Evolutionary conservation across 2,113 vertebrate species (phyloP).

Genomic region (Passer domesticus): DNA sequence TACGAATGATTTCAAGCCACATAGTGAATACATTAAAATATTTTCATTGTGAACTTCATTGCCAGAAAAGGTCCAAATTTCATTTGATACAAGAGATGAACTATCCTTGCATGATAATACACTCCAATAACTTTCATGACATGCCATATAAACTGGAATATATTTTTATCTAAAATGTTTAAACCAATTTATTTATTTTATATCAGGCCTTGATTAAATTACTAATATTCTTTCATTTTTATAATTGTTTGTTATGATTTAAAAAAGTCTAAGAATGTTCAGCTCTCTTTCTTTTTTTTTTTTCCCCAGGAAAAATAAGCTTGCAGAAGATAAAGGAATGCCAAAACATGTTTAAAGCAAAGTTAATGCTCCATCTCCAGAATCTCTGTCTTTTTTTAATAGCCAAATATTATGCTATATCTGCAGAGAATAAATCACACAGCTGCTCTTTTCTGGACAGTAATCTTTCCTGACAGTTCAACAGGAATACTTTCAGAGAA

Average conservation of each 20-base stretch:
- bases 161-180: background rate
- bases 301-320: background rate
- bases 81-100: background rate
- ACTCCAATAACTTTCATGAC: background rate
- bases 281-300: background rate
- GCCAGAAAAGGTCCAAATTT: background rate
- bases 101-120: background rate
- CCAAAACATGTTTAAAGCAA: background rate
- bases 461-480: constrained; percentile 6
- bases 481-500: background rate
- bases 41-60: background rate
- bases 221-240: background rate
- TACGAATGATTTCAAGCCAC: background rate
- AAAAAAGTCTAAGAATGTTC: background rate
- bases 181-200: background rate
- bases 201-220: background rate
- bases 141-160: background rate
- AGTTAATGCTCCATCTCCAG: background rate
- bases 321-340: background rate
- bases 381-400: background rate
- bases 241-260: background rate
- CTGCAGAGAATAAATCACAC: background rate
- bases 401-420: background rate
- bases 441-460: background rate
- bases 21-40: background rate